A percentile compares a stretch with the other conserved stretches of the same genome.
Conservation (phyloP, 2,888 invertebrate species). For the Sturmia bella region DNA sequence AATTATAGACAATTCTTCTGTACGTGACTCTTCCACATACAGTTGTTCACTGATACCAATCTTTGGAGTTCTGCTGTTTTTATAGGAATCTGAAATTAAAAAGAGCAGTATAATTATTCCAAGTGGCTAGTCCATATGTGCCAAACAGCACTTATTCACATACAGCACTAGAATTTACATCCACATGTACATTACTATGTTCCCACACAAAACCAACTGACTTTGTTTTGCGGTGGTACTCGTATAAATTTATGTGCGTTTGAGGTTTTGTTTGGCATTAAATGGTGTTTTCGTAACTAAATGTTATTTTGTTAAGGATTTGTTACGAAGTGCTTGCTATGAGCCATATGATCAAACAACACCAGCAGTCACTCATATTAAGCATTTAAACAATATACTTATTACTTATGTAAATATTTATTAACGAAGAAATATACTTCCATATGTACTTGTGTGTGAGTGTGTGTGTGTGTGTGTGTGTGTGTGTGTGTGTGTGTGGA, state of each 20-base stretch:
- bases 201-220: neutral
- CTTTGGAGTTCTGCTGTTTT: conserved; percentile 41
- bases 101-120: neutral
- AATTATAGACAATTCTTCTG: neutral
- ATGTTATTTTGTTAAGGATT: conserved; percentile 63
- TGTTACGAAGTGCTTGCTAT: conserved; percentile 31
- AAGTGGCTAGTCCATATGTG: conserved; percentile 35
- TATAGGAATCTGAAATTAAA: conserved; percentile 43
- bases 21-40: conserved; percentile 26
- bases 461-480: neutral
- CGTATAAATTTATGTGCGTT: conserved; percentile 10
- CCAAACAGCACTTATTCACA: neutral
- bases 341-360: conserved; percentile 68
- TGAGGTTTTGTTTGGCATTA: conserved; percentile 41
- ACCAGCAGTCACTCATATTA: conserved; percentile 45
- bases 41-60: conserved; percentile 42
- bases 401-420: conserved; percentile 29
- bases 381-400: conserved; percentile 38
- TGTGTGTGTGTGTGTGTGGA: neutral
- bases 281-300: conserved; percentile 45
- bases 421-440: neutral
- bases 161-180: neutral
- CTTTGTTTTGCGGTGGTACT: neutral
- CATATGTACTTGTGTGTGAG: neutral
- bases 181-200: neutral